phyloP scores from a whole-genome alignment of 2,888 invertebrate genomes.

The Platynereis dumerilii region DNA sequence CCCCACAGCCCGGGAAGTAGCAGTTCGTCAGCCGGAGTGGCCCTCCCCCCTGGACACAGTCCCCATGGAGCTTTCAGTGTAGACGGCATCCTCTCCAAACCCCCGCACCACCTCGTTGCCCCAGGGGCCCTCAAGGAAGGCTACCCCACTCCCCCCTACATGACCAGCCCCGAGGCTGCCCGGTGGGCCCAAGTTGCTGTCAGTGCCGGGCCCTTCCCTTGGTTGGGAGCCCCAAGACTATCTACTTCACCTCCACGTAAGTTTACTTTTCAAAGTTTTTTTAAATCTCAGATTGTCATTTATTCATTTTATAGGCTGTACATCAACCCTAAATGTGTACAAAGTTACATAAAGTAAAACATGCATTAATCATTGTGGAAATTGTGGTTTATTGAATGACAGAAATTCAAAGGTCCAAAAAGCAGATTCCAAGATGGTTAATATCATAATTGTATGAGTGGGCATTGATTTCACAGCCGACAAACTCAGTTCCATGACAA shows the following conservation, averaged over 20 bases:
- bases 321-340: too few relatives aligned
- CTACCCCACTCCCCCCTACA: constrained; percentile 1
- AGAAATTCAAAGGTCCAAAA: too few relatives aligned
- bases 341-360: too few relatives aligned
- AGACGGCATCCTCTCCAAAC: constrained; percentile 19
- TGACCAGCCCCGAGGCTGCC: constrained; percentile 11
- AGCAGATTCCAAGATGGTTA: too few relatives aligned
- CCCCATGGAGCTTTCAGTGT: constrained; percentile 7
- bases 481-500: too few relatives aligned
- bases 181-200: constrained; percentile 14
- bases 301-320: too few relatives aligned
- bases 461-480: too few relatives aligned
- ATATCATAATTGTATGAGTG: too few relatives aligned
- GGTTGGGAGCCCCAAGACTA: constrained; percentile 7
- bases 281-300: too few relatives aligned
- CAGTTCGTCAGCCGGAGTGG: background rate
- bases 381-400: too few relatives aligned
- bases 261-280: background rate
- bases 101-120: background rate
- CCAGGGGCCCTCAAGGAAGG: constrained; percentile 1
- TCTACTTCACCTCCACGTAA: constrained; percentile 8
- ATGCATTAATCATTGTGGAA: too few relatives aligned
- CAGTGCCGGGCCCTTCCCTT: constrained; percentile 17
- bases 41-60: background rate
- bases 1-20: background rate